Percentiles rank a stretch among this genome's conserved stretches.
phyloP scores from a whole-genome alignment of 2,797 vertebrate genomes.

The Anguilla megastoma region DNA sequence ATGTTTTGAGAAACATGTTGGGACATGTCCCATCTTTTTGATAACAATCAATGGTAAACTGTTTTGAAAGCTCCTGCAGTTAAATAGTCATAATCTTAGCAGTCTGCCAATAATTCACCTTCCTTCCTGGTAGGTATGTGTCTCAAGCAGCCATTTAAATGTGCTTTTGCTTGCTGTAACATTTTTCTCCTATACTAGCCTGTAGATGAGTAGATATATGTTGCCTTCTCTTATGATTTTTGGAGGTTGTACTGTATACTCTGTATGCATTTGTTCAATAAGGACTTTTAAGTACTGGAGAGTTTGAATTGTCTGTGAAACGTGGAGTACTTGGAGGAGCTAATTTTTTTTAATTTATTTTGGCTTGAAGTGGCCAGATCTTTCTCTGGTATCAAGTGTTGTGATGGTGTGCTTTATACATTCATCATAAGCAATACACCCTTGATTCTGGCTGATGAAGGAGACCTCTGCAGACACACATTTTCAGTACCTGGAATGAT shows the following conservation, averaged over 20 bases:
- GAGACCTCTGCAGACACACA: background rate
- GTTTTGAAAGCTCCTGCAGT: background rate
- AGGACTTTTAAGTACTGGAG: no score
- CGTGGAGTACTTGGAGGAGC: no score
- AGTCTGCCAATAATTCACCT: background rate
- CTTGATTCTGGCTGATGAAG: background rate
- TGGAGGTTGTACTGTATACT: background rate
- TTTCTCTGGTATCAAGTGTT: background rate
- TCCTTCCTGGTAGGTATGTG: background rate
- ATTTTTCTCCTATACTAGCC: background rate
- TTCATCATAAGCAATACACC: constrained; percentile 10
- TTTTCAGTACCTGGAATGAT: background rate
- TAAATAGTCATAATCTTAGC: background rate
- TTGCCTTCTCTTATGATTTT: background rate
- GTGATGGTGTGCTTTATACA: background rate
- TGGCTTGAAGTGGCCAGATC: background rate
- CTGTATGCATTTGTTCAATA: background rate
- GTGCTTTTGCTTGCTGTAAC: background rate
- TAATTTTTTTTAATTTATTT: background rate
- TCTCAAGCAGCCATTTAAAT: background rate
- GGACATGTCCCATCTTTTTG: background rate
- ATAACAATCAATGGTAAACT: background rate
- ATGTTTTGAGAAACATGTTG: background rate
- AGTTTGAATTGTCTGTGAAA: no score
- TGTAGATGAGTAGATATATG: background rate